Percentiles rank a stretch among this genome's conserved stretches.
Evolutionary conservation across 2,113 vertebrate species (phyloP).

Genomic region (Centropus unirufus): DNA sequence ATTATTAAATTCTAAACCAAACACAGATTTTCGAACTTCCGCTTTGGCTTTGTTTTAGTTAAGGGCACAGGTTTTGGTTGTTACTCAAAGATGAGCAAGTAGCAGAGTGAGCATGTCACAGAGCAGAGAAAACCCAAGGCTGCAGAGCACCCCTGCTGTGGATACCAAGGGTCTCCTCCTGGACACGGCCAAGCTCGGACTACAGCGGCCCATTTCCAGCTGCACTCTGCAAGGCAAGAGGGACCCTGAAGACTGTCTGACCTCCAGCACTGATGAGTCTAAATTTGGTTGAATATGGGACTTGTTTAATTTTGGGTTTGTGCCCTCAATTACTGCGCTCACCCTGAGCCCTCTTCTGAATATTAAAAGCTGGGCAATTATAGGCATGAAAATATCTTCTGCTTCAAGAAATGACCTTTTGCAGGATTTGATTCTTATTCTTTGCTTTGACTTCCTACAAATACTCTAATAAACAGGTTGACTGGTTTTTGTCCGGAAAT

Average conservation of each 20-base stretch:
- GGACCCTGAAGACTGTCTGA: neutral
- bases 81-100: neutral
- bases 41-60: neutral
- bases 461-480: neutral
- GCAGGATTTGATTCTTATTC: neutral
- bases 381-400: neutral
- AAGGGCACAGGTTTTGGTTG: neutral
- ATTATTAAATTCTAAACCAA: neutral
- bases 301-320: neutral
- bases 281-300: neutral
- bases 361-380: conserved; percentile 1
- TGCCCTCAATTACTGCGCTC: conserved; percentile 1
- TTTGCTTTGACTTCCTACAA: neutral
- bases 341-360: neutral
- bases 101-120: fast-evolving
- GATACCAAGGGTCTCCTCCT: neutral
- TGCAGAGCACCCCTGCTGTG: neutral
- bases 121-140: neutral
- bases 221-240: neutral
- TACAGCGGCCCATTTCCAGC: neutral
- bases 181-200: neutral
- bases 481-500: neutral
- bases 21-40: neutral
- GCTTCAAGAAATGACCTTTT: neutral
- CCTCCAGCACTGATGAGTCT: neutral